These are phyloP conservation scores for Podabrus alpinus DNA, from an alignment of 2,888 invertebrate species.

Conservation along the genomic window DNA sequence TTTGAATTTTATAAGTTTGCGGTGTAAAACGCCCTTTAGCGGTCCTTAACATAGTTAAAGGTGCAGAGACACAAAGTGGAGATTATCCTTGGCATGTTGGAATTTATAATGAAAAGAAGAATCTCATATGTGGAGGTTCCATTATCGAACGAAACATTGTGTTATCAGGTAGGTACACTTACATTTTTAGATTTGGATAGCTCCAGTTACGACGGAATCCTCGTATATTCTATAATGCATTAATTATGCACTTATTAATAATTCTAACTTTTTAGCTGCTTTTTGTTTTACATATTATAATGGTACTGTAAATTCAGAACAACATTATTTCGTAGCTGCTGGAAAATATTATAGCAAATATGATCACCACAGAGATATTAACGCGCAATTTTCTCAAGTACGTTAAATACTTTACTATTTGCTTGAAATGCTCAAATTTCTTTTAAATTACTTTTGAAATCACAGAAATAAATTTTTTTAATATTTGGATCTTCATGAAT, in stretches of 20 bases:
- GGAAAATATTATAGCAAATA: constrained; percentile 47
- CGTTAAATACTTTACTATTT: neutral
- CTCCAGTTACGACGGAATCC: no score
- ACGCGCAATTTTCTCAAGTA: constrained; percentile 5
- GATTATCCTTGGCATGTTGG: constrained; percentile 47
- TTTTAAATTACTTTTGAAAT: neutral
- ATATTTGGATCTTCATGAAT: no score
- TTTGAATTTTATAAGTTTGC: constrained; percentile 39
- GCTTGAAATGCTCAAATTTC: constrained; percentile 29
- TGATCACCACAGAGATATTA: constrained; percentile 37
- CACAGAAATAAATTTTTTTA: no score
- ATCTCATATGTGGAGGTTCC: constrained; percentile 45
- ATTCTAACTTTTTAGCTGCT: constrained; percentile 42
- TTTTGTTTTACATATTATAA: constrained; percentile 43
- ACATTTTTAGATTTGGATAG: no score
- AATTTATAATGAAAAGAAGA: constrained; percentile 35
- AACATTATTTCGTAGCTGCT: constrained; percentile 38
- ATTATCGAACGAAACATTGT: constrained; percentile 42
- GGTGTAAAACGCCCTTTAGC: constrained; percentile 44
- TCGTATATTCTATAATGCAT: no score
- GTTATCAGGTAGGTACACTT: constrained; percentile 40
- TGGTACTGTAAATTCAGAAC: constrained; percentile 17
- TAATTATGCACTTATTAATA: neutral
- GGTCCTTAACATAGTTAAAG: constrained; percentile 5
- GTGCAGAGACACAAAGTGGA: neutral